Conservation (phyloP, 1,140 invertebrate genomes). For the Polypedilum pembai region DNA sequence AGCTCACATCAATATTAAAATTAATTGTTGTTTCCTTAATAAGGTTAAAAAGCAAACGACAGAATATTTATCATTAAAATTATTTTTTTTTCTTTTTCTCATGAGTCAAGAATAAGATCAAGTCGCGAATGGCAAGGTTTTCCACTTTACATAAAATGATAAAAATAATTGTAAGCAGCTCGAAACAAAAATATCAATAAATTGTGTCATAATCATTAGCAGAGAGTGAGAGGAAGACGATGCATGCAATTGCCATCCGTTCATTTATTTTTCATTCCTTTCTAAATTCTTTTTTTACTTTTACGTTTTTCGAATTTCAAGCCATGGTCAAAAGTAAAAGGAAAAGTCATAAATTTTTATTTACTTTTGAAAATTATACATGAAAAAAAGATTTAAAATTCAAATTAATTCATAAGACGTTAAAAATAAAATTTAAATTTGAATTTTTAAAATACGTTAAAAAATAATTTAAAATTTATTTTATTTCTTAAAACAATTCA, state of each 20-base stretch:
- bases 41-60: not conserved
- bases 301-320: too few relatives aligned
- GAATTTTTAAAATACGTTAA: too few relatives aligned
- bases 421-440: too few relatives aligned
- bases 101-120: not conserved
- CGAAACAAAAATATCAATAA: not conserved
- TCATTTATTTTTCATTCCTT: not conserved
- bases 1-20: too few relatives aligned
- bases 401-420: too few relatives aligned
- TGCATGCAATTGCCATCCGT: not conserved
- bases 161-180: not conserved
- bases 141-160: not conserved
- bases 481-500: too few relatives aligned
- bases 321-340: too few relatives aligned
- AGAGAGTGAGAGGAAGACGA: not conserved
- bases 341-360: too few relatives aligned
- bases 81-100: not conserved
- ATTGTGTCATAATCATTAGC: not conserved
- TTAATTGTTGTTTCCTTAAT: not conserved
- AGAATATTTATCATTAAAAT: conserved; percentile 14
- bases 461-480: too few relatives aligned
- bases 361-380: too few relatives aligned
- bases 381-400: too few relatives aligned
- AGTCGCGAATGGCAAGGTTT: not conserved
- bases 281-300: too few relatives aligned